Base-by-base conservation (phyloP, 2,888 invertebrate species). In the Hirudinaria manillensis region DNA sequence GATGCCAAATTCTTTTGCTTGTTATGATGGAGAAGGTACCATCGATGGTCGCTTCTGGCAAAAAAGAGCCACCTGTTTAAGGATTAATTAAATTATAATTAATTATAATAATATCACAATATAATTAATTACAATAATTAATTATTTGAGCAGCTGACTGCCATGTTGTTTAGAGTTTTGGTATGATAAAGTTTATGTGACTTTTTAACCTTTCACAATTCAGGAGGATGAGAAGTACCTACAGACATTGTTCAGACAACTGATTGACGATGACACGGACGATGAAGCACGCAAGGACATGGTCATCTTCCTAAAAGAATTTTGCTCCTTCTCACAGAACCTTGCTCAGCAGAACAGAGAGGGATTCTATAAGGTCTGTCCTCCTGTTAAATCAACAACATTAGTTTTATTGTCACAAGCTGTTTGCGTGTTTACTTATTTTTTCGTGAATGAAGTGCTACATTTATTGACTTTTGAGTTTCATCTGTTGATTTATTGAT, bases 251-350 rank as follows among this genome's bases (percentile, higher is more conserved):
- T 98, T 99, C 88, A 90, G 92, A 77, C 90, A 94, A 86, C 89
- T 99, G 82, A 93, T 92, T 80, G 93, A 94, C 85, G 91, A 93
- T 82, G 90, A 90, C 81, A 94, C 94, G 66, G 89, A 91, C 36
- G 91, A 94, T 80, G 86, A 88, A 21, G 93, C 94, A 84, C 89
- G 97, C 82, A 89, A 94, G 83, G 99, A 99, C 87, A 89, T 97
- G 83, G 93, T 97, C 80, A 88, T 96, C 82, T 99, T 99, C 88
- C 89, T 99, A 81, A 98, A 97, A 86, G 99, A 99, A 87, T 97
- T 97, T 88, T 98, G 98, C 88, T 94, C 94, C 86, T 97, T 97
- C 89, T 96, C 98, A 81, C 97, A 98, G 88, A 96, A 95, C 85
- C 88, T 99, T 80, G 99, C 99, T 86, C 94, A 95, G 27, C 94